Conservation (phyloP, 2,797 vertebrate genomes). For the Artibeus lituratus region DNA sequence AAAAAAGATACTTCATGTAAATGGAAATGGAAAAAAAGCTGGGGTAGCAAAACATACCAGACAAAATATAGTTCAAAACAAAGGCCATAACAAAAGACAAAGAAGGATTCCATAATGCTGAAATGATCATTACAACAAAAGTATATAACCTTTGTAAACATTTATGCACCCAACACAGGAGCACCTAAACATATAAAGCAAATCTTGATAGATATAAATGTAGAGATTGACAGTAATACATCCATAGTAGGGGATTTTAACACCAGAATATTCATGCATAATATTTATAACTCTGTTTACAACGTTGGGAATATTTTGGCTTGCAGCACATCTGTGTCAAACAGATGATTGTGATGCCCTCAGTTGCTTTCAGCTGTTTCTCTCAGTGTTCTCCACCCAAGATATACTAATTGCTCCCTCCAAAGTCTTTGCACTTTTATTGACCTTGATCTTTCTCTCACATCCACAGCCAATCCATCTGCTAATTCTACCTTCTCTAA, state of each 20-base stretch:
- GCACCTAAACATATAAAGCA: not conserved
- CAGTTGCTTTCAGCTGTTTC: not conserved
- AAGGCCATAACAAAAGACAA: too few species aligned
- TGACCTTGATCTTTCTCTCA: not conserved
- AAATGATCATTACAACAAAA: not conserved
- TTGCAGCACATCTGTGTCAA: not conserved
- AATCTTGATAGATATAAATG: not conserved
- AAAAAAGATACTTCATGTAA: too few species aligned
- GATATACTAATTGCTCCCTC: not conserved
- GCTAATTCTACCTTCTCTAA: not conserved
- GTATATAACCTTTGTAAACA: not conserved
- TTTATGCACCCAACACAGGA: not conserved
- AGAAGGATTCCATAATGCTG: too few species aligned
- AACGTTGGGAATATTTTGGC: not conserved
- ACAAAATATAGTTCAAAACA: too few species aligned
- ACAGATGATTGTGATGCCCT: not conserved
- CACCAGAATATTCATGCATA: not conserved
- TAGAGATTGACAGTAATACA: too few species aligned
- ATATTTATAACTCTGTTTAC: not conserved
- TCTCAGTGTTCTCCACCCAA: not conserved
- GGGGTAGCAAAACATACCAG: too few species aligned
- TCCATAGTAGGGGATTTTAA: too few species aligned
- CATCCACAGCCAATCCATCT: too few species aligned
- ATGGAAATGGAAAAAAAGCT: too few species aligned
- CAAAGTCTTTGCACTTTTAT: not conserved